Evolutionary conservation across 2,113 vertebrate genomes (phyloP), one percentile per base, ranked within the genome.

Genomic region (Seriola dumerili): DNA sequence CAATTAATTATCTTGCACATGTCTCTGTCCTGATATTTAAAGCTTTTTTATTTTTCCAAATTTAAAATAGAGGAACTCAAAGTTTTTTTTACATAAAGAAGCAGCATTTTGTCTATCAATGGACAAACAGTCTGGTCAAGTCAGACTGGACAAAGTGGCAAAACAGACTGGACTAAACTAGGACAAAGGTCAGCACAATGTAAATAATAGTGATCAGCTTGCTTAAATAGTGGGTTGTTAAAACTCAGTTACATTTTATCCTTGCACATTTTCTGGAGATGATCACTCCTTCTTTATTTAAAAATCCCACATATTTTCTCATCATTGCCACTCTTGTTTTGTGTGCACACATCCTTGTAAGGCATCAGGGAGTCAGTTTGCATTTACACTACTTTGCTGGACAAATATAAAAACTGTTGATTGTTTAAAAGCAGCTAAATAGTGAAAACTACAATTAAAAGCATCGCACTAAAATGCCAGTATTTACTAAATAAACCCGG

Each of bases 381-480:
- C 32, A 68, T 61, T 66, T 25, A 84, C 54, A 72, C 21, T 38
- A 58, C 19, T 79, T 52, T 50, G 69, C 29, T 36, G 16, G n/a
- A 65, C n/a, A 68, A 29, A 57, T 44, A 4, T 6, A 6, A 4
- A 1, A 77, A 11, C 40, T 32, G 2, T 63, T 61, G 48, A 16
- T 23, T 4, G 9, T 32, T 25, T 10, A 52, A 85, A 50, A 72
- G 17, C 32, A 66, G 17, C 9, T 0, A 8, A 17, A 40, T 3
- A 40, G 8, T 46, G 32, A 10, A 70, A 54, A 44, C 25, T 21
- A 72, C 2, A 57, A 36, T 10, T 42, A 52, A 77, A 70, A 64
- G n/a, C 4, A 54, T n/a, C 46, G 46, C 50, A 72, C 61, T 59
- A 34, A 69, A 81, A 63, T 44, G 4, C 0, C 29, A 69, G 50